Base-by-base conservation (phyloP, 2,797 vertebrate species). In the Helostoma temminkii region DNA sequence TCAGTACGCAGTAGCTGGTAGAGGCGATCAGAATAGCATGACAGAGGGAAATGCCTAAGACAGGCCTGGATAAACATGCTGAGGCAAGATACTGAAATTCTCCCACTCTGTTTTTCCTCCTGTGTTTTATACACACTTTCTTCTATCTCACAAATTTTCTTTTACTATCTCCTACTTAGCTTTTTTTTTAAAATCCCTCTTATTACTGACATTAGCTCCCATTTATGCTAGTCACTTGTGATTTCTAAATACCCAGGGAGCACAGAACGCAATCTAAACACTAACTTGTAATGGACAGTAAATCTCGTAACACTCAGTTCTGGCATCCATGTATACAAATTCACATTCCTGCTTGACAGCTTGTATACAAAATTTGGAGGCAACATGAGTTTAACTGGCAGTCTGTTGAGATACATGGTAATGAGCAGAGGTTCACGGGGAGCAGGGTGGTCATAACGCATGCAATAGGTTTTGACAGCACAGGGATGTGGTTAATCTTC, bases 61-160 rank as follows among this genome's bases (percentile, higher is more conserved):
- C 88, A 80, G 78, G 78, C 71, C 83, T 71, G 70, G 80, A 87
- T 87, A 89, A 91, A 89, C 89, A 91, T 73, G 77, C 90, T 90
- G 87, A 89, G 86, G 89, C 86, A 90, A 89, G 86, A 85, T 72
- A 74, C 62, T 88, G 84, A 88, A 87, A 91, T 80, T 71, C 78
- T 72, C 75, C 74, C 74, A 50, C 71, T 81, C 74, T 64, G 49
- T 65, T 43, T 37, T 24, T 60, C 53, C 47, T 77, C 54, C 53
- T 65, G 47, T 37, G 14, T 37, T 37, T 39, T 66, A 11, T 28
- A 10, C 63, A 69, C 53, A 24, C 18, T 9, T 16, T 34, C 26
- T 26, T 50, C 50, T 42, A 16, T 65, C 43, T 67, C 9, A 18
- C 34, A 25, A 74, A 50, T 74, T 37, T 71, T 54, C 46, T 43